phyloP scores from a whole-genome alignment of 2,797 vertebrate species.

The Cyprinella venusta region DNA sequence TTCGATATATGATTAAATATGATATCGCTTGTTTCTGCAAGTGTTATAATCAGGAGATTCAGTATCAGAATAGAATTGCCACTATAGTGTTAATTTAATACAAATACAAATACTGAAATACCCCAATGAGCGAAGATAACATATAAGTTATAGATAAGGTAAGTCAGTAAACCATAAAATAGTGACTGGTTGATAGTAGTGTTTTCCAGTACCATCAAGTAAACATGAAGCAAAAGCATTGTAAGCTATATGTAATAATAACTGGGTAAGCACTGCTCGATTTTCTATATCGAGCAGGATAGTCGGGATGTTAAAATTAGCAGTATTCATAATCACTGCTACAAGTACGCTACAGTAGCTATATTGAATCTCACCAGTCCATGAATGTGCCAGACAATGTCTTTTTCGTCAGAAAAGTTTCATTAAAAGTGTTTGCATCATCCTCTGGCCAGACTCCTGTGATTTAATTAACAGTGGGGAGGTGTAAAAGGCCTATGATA shows the following conservation, averaged over 20 bases:
- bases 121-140: no score
- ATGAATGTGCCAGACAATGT: background rate
- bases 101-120: no score
- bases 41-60: no score
- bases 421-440: background rate
- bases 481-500: slow-evolving; percentile 36
- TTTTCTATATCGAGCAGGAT: background rate
- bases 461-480: slow-evolving; percentile 40
- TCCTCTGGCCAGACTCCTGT: background rate
- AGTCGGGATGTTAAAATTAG: background rate
- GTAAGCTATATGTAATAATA: background rate
- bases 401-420: background rate
- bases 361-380: slow-evolving; percentile 3
- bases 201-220: background rate
- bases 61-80: no score
- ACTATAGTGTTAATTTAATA: background rate
- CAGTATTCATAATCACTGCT: background rate
- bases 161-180: background rate
- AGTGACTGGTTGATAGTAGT: background rate
- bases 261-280: background rate
- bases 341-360: background rate
- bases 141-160: no score
- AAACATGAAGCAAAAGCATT: background rate
- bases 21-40: no score
- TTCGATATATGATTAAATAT: no score